Evolutionary conservation across 2,797 vertebrate genomes (phyloP), one percentile per base, ranked within the genome.

Genomic region (Urosaurus nigricauda): DNA sequence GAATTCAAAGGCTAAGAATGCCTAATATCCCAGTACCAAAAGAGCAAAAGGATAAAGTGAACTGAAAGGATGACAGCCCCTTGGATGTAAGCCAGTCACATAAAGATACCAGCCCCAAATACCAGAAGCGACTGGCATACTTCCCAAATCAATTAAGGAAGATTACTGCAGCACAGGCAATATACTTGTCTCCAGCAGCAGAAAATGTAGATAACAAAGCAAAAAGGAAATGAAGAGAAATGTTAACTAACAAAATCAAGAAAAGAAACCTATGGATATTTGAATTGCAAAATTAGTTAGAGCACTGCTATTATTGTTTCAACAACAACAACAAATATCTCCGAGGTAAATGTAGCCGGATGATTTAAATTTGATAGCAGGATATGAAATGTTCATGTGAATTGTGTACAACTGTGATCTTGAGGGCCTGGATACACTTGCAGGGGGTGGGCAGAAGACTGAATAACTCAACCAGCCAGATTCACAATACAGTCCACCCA

Each of bases 141-240:
- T 92, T 96, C 94, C 96, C 95, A 93, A 95, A 95, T 96, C 95
- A 96, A 96, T 97, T 96, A 97, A 83, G 68, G 93, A 95, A 95
- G 92, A 96, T 95, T 95, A 90, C 87, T 95, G 91, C 87, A 92
- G 89, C 91, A 90, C 4, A 93, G 87, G 75, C 91, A 95, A 89
- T 80, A 90, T 84, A 92, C 17, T 87, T 90, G 58, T 87, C 88
- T 95, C 93, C 84, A 87, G 51, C 95, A 94, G 90, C 17, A 85
- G 93, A 93, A 93, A 85, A 94, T 86, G 87, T 84, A 89, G 77
- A 93, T 93, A 90, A 93, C 29, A 90, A 37, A 94, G 74, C 89
- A 8, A 70, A 93, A 60, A 92, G 85, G 70, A 83, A 93, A 88
- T 26, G 40, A 65, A 93, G 90, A 68, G 87, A 94, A 92, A 93